Evolutionary conservation across 2,888 invertebrate genomes (phyloP), one percentile per base, ranked within the genome.

Genomic region (Machimus rusticus): DNA sequence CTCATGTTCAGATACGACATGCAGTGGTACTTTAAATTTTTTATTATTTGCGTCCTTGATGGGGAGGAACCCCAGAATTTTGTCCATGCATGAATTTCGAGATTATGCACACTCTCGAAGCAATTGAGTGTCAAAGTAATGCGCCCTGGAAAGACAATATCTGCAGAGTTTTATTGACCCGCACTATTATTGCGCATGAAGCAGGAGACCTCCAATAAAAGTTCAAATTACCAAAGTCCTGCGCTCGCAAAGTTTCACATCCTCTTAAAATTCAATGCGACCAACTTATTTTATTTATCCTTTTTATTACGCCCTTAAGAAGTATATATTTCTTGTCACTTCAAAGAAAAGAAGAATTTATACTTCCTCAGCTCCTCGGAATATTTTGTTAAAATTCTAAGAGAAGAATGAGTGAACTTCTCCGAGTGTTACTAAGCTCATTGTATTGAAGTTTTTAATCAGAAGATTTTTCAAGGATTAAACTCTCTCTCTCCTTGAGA

Each of bases 41-140:
- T 76, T 76, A 76, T 34, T 37, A 19, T 31, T 76, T 16, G 14
- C n/a, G 34, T 37, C 8, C 34, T 34, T 34, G 76, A 34, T 2
- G 37, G 34, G 76, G 14, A 76, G n/a, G n/a, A 28, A 74, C 23
- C 9, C 34, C 23, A 23, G 74, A 34, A 76, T 76, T 76, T 76
- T 31, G 76, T 76, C 79, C n/a, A 23, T 39, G 16, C 79, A 43
- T 39, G 79, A 39, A 46, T 46, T 79, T 79, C 79, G 9, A n/a
- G 79, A 79, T 79, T 79, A 79, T 79, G 79, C 79, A 79, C 79
- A 46, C 46, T 79, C 19, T 79, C 16, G 23, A 23, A 79, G 79
- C 46, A 79, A 79, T 28, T 46, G 39, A 79, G 46, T 39, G 79
- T 79, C 79, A 79, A 79, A 79, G 23, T 5, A 39, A 37, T 79